These are phyloP conservation scores for Caenorhabditis latens DNA, from an alignment of 1,140 invertebrate species.

Conservation along the genomic window DNA sequence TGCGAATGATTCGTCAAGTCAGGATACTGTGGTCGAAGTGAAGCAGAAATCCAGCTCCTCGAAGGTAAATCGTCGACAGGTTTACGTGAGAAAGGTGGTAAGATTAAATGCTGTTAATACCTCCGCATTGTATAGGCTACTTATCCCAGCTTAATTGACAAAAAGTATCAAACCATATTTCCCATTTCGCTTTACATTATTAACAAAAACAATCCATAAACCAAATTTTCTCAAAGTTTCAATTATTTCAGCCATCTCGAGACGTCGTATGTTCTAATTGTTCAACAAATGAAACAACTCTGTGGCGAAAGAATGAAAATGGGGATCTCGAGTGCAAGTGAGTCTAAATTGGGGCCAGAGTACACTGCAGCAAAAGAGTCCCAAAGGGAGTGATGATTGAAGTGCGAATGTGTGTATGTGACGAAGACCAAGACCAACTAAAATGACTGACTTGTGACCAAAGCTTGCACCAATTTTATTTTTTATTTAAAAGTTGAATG, in stretches of 20 bases:
- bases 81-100: too few species aligned
- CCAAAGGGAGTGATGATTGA: constrained; percentile 26
- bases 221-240: background rate
- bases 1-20: too few species aligned
- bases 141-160: too few species aligned
- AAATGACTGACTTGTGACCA: constrained; percentile 40
- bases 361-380: constrained; percentile 5
- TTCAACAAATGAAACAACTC: constrained; percentile 4
- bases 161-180: too few species aligned
- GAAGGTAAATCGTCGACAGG: too few species aligned
- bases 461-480: background rate
- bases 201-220: too few species aligned
- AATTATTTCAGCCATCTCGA: background rate
- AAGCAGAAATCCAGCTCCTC: too few species aligned
- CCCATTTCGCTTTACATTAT: too few species aligned
- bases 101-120: too few species aligned
- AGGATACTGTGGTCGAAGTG: too few species aligned
- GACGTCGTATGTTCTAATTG: background rate
- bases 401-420: constrained; percentile 16
- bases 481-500: constrained; percentile 7
- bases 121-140: too few species aligned
- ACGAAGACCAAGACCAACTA: background rate
- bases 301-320: constrained; percentile 30
- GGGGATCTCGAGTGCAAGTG: constrained; percentile 53
- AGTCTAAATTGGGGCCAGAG: constrained; percentile 37